Evolutionary conservation across 2,113 vertebrate genomes (phyloP), one percentile per base, ranked within the genome.

Genomic region (Jacana jacana): DNA sequence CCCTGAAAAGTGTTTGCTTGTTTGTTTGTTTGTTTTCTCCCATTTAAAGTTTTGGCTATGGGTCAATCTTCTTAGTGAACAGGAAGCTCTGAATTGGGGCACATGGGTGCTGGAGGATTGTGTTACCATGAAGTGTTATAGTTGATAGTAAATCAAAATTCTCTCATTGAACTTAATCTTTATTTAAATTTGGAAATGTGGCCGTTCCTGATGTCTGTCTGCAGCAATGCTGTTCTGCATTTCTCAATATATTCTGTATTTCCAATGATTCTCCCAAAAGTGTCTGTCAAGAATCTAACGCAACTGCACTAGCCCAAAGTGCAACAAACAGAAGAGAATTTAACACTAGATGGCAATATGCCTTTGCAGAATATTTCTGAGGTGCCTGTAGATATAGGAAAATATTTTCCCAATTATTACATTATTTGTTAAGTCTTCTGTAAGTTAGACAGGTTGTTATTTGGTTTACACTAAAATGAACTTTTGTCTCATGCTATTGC

Each of bases 281-380:
- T 4, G 7, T 40, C 54, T 57, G 25, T 54, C 52, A 57, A 46
- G 35, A 87, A 77, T 23, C 18, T 65, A 33, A 23, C 44, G 40
- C 58, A 82, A 35, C 23, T 27, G 27, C 42, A 52, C 8, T 0
- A 4, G 25, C 17, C 11, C n/a, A 33, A 61, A 31, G 9, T 19
- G 28, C 37, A 33, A 37, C 0, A 17, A 61, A 49, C 4, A 81
- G 60, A 55, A 42, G 39, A 51, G 44, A 84, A n/a, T 54, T 81
- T 28, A 93, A 85, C 96, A 93, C 96, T 95, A 97, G 96, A 76
- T 95, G 96, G 96, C 96, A 95, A 93, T 61, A 78, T 79, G 35
- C 25, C 76, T 91, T 95, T 94, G 83, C 25, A 71, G 71, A 96
- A 75, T 70, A 57, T 10, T 88, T 72, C 22, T 40, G 35, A 48